These are phyloP conservation scores for Trachelus stipa DNA, from an alignment of 2,888 invertebrate species.

Conservation along the genomic window DNA sequence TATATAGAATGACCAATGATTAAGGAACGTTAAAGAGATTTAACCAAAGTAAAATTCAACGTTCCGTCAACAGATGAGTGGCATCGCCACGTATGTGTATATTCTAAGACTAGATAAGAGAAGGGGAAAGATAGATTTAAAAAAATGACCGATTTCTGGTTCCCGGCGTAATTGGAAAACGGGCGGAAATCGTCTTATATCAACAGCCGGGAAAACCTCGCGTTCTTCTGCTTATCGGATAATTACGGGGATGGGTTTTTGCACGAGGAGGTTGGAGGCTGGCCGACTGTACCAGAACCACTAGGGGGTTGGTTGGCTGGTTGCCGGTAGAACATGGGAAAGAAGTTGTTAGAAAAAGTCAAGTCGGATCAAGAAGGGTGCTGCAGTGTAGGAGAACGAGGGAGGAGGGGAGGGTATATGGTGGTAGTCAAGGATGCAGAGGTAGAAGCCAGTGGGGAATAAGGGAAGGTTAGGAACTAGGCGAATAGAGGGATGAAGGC, in stretches of 20 bases:
- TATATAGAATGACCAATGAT: neutral
- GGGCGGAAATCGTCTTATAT: conserved; percentile 19
- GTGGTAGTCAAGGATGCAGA: conserved; percentile 29
- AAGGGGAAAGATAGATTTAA: too few species aligned
- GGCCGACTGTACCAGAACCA: conserved; percentile 9
- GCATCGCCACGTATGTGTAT: neutral
- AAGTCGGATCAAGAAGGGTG: conserved; percentile 41
- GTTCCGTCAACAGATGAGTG: neutral
- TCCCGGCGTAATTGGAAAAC: conserved; percentile 43
- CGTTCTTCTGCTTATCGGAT: conserved; percentile 55
- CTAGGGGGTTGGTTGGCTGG: conserved; percentile 21
- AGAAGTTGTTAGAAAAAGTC: conserved; percentile 61
- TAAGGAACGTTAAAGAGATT: neutral
- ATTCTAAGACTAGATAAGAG: too few species aligned
- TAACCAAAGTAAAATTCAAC: neutral
- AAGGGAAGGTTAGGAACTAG: too few species aligned
- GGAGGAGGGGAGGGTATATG: too few species aligned
- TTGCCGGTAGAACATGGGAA: conserved; percentile 14
- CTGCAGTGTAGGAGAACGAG: conserved; percentile 5
- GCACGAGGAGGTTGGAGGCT: conserved; percentile 12
- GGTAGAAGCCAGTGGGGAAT: conserved; percentile 32
- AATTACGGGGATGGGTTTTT: conserved; percentile 54
- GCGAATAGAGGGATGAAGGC: conserved; percentile 35
- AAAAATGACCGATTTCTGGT: neutral
- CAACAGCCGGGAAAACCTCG: conserved; percentile 9